Base-by-base conservation (phyloP, 2,797 vertebrate genomes). In the Hipposideros larvatus region DNA sequence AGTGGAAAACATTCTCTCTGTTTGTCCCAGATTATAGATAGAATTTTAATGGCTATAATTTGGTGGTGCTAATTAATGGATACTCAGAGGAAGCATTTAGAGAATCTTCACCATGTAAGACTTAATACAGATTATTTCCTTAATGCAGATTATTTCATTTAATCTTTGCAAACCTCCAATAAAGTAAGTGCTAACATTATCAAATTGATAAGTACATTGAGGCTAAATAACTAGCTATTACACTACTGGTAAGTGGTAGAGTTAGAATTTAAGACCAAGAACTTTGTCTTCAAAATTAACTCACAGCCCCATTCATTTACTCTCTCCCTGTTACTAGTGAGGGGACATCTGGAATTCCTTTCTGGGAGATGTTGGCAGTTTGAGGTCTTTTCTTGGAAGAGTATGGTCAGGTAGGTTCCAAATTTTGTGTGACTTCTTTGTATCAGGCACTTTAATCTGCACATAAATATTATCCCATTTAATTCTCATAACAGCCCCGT, bases 261-360 rank as follows among this genome's bases (percentile, higher is more conserved):
- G 9, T 59, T 91, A 15, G 41, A 78, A 85, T 83, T 78, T 75
- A 91, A 96, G 94, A 89, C 11, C 1, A 63, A 83, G 14, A 95
- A 57, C 1, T 90, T 90, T 77, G 22, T 70, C 11, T 93, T 82
- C 57, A 90, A 94, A 61, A 86, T 86, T 75, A 73, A 43, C 10
- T 75, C 9, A 18, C 26, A 73, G 22, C 51, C 22, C 2, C 7
- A 18, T 46, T 71, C 41, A 11, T 74, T 91, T 46, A 63, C 2
- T 61, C 7, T 66, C 48, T 88, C 22, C 28, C 24, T 82, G 8
- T 34, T 57, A 37, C 55, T 74, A n/a, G 7, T 26, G 22, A 46
- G 1, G 2, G 2, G 37, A 4, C 31, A 55, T 51, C 55, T 55
- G 43, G 13, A 77, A 92, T n/a, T 91, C 5, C 18, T 37, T 73